Evolutionary conservation across 2,888 invertebrate species (phyloP).

Genomic region (Nasonia oneida): DNA sequence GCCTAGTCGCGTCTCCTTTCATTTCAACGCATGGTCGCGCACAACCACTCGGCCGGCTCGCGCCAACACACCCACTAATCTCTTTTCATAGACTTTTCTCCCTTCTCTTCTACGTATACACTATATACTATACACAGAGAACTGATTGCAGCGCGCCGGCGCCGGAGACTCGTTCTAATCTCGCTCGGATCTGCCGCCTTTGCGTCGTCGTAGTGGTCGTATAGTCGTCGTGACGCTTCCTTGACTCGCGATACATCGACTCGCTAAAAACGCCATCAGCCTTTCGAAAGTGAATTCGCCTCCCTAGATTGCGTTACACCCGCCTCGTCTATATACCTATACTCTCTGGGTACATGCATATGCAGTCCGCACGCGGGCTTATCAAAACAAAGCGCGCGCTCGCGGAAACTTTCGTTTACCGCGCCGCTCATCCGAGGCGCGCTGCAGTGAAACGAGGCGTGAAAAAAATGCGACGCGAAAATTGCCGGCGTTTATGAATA

Average conservation of each 20-base stretch:
- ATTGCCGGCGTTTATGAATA: conserved; percentile 54
- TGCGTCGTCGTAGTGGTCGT: conserved; percentile 14
- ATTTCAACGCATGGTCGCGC: conserved; percentile 75
- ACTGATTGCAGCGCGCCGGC: conserved; percentile 26
- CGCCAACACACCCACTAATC: conserved; percentile 76
- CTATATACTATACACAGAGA: neutral
- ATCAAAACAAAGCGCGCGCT: conserved; percentile 44
- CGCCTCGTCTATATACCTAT: neutral
- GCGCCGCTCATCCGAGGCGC: neutral
- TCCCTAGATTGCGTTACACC: conserved; percentile 31
- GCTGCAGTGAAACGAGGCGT: conserved; percentile 46
- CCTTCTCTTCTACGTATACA: conserved; percentile 27
- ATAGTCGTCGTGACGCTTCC: conserved; percentile 48
- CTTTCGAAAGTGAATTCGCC: conserved; percentile 62
- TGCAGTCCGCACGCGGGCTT: conserved; percentile 28
- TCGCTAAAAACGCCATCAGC: conserved; percentile 33
- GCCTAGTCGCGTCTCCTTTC: conserved; percentile 75
- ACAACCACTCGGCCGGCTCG: conserved; percentile 71
- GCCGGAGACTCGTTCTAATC: conserved; percentile 41
- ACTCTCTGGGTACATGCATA: neutral
- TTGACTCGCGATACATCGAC: conserved; percentile 23
- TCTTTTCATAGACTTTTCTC: conserved; percentile 62
- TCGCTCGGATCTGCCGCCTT: conserved; percentile 50
- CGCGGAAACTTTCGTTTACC: neutral
- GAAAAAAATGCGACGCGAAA: conserved; percentile 56